Conservation (phyloP, 2,888 invertebrate species). For the Junonia oenone region DNA sequence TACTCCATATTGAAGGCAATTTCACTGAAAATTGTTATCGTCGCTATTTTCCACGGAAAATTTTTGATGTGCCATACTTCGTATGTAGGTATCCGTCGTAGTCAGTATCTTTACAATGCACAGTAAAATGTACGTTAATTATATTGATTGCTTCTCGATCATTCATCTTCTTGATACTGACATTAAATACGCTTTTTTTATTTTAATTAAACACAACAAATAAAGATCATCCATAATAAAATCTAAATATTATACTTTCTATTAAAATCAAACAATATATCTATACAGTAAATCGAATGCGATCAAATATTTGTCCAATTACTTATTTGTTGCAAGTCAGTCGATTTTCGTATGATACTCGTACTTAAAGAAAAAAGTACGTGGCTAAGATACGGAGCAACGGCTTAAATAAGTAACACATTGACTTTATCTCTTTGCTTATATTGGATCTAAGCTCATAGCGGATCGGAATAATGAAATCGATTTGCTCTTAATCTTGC, state of each 20-base stretch:
- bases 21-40: constrained; percentile 17
- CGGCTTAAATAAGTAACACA: constrained; percentile 46
- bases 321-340: constrained; percentile 33
- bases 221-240: no score
- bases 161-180: no score
- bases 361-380: constrained; percentile 45
- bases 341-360: constrained; percentile 5
- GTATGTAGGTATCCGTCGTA: neutral
- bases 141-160: neutral
- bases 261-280: neutral
- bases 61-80: constrained; percentile 2
- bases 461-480: constrained; percentile 48
- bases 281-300: neutral
- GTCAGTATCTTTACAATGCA: constrained; percentile 1
- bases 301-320: constrained; percentile 29
- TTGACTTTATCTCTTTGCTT: constrained; percentile 42
- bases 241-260: no score
- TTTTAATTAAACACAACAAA: no score
- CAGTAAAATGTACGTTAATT: neutral
- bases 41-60: constrained; percentile 8
- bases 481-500: constrained; percentile 57
- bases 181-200: no score
- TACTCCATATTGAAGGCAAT: constrained; percentile 13
- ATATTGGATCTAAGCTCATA: constrained; percentile 50
- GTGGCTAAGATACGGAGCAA: constrained; percentile 50